Percentiles rank a stretch among this genome's conserved stretches.
Conservation (phyloP, 2,113 vertebrate species). For the Larimichthys polyactis region DNA sequence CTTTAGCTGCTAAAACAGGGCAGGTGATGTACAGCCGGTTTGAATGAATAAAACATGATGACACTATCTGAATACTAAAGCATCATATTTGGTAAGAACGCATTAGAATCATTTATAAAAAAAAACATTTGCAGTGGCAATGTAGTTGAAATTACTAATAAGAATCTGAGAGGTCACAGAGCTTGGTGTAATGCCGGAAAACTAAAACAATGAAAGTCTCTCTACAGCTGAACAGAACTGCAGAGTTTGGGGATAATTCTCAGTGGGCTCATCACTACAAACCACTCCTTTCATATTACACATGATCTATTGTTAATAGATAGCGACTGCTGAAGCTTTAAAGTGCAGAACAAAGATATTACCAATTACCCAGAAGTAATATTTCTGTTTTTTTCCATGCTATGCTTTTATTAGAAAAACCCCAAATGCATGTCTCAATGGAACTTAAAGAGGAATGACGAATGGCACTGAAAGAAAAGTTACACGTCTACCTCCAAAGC, state of each 20-base stretch:
- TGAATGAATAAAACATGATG: not conserved
- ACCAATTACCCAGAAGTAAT: too few relatives aligned
- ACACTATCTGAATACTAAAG: not conserved
- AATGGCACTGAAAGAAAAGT: slow-evolving; percentile 56
- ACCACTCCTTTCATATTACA: not conserved
- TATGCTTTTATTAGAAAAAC: not conserved
- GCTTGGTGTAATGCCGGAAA: not conserved
- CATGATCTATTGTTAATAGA: not conserved
- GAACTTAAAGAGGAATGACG: slow-evolving; percentile 32
- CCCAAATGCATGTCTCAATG: slow-evolving; percentile 6
- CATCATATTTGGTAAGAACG: not conserved
- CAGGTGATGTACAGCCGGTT: too few relatives aligned
- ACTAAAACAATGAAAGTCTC: too few relatives aligned
- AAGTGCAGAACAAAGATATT: not conserved
- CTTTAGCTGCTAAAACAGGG: not conserved
- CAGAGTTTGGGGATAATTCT: not conserved
- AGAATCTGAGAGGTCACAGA: not conserved
- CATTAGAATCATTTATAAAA: not conserved
- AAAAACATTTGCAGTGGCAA: not conserved
- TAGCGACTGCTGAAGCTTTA: not conserved
- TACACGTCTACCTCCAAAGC: slow-evolving; percentile 71
- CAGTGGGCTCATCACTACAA: not conserved
- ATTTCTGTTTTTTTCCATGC: too few relatives aligned
- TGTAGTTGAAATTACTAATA: not conserved
- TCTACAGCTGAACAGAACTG: not conserved